Evolutionary conservation across 2,113 vertebrate genomes (phyloP).

Genomic region (Callithrix jacchus): DNA sequence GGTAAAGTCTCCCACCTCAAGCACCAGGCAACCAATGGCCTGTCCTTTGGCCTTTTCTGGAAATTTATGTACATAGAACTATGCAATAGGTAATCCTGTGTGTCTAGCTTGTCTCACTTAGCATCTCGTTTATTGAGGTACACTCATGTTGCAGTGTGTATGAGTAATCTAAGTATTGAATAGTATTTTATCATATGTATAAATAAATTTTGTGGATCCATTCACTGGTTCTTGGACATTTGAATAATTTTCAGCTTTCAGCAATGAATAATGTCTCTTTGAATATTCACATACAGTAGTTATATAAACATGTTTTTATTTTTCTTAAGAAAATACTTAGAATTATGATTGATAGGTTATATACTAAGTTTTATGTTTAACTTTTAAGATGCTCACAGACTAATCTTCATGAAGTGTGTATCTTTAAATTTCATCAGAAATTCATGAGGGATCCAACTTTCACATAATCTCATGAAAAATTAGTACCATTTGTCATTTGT

Average conservation of each 20-base stretch:
- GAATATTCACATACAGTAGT: not conserved
- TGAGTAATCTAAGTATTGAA: too few relatives aligned
- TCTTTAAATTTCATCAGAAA: not conserved
- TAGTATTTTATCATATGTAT: not conserved
- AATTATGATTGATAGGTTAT: not conserved
- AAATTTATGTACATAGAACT: not conserved
- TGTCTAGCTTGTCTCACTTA: not conserved
- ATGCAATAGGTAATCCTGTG: not conserved
- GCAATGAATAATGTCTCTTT: not conserved
- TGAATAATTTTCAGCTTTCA: not conserved
- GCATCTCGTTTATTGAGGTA: not conserved
- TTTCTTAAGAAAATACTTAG: not conserved
- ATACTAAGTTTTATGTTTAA: not conserved
- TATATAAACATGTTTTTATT: not conserved
- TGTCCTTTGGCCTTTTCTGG: not conserved
- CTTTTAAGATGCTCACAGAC: not conserved
- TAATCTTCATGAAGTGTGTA: not conserved
- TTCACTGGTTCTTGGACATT: not conserved
- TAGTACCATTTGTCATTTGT: not conserved
- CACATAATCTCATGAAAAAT: not conserved
- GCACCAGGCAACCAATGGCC: not conserved
- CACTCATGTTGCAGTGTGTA: not conserved
- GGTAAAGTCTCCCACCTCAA: fast-evolving
- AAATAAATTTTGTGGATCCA: not conserved
- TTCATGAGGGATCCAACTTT: fast-evolving